Evolutionary conservation across 2,888 invertebrate genomes (phyloP), one percentile per base, ranked within the genome.

Genomic region (Melanophora roralis): DNA sequence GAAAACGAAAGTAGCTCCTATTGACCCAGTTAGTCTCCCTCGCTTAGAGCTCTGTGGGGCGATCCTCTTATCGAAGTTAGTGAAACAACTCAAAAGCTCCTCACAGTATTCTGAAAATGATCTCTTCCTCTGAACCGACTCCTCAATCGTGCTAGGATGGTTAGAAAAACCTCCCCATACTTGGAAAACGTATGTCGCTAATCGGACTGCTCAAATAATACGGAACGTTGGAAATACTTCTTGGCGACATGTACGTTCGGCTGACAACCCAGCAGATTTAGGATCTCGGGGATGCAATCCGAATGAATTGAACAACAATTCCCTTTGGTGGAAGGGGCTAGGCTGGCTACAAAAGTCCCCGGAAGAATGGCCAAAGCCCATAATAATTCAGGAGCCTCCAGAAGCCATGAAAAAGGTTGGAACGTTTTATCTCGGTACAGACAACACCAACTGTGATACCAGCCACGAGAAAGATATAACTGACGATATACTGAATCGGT

Each of bases 1-100:
- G 6, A 82, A 83, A 60, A 71, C 62, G 1, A 83, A 78, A 16
- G 76, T 82, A 5, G 79, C 82, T 2, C 82, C 83, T 2, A 49
- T 81, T 1, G 32, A 78, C 1, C 47, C 80, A 27, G 16, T 82
- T 6, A 73, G 74, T 16, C 19, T 82, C 0, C 81, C 81, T 2
- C 59, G 77, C 32, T 21, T 82, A 16, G 81, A 82, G 21, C 73
- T 82, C 0, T 81, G 77, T 19, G 82, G 72, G 0, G 78, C 82
- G 1, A 59, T 81, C 8, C 40, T 83, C 3, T 38, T 84, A 59
- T 45, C 75, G 1, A 72, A 81, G 34, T 40, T 76, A 14, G n/a
- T 75, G 1, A 14, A 65, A 40, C 49, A 65, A 19, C 12, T 51
- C 1, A 16, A 12, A 1, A 11, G 9, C 1, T 1, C 1, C 11